Base-by-base conservation (phyloP, 2,113 vertebrate genomes). In the Mastomys natalensis region DNA sequence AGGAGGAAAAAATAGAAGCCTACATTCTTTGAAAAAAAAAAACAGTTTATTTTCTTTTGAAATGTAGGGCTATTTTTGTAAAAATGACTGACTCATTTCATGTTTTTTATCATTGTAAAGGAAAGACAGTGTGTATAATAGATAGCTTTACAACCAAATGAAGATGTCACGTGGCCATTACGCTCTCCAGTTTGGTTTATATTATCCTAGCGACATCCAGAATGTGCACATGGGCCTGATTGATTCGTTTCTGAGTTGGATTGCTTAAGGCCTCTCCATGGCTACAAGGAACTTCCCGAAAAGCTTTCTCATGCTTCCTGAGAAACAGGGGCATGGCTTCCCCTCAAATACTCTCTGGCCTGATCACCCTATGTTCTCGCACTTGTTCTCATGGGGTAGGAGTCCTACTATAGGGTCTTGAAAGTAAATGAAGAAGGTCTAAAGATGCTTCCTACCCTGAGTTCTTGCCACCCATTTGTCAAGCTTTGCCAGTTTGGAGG, bases 121-220 rank as follows among this genome's bases (percentile, higher is more conserved):
- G 88, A 97, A 95, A 95, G 85, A 24, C 34, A 77, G 37, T 1
- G 8, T 58, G 11, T 58, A n/a, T 84, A 90, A 96, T 58, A 17
- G 85, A 97, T 74, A 51, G 58, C 51, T 97, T 97, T 97, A 97
- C 90, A 84, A 95, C 92, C 94, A 95, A 96, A 96, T 97, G 97
- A 97, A 98, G 95, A 97, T 95, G 93, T 95, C 96, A 74, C 76
- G 81, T 91, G 96, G 86, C 55, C 93, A 90, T 66, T 58, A 89
- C 26, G 62, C 22, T 93, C 95, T 94, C 92, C 53, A 91, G 95
- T 89, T 97, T 43, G 37, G 43, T 97, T 96, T 96, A 4, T 16
- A 72, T 97, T 95, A 97, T 97, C 95, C 89, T 60, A 74, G 93
- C 81, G 66, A 89, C 90, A 95, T 92, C 95, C 88, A 94, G 95